Evolutionary conservation across 2,113 vertebrate species (phyloP).

Genomic region (Hepsetus odoe): DNA sequence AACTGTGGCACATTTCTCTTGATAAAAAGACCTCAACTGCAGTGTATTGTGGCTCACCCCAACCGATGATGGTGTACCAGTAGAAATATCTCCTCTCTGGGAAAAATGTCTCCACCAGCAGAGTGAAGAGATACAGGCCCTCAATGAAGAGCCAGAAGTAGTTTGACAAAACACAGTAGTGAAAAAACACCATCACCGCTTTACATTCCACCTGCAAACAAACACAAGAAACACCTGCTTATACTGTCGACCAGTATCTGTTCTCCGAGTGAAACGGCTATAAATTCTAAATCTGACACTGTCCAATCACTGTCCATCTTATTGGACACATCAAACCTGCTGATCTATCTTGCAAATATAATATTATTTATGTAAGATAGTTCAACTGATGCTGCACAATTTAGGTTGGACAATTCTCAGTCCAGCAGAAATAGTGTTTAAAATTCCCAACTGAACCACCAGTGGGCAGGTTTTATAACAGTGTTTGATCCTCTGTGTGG

Average conservation of each 20-base stretch:
- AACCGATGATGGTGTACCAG: slow-evolving; percentile 86
- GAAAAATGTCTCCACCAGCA: slow-evolving; percentile 97
- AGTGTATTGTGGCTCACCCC: slow-evolving; percentile 68
- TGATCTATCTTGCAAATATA: too few relatives aligned
- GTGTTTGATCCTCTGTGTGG: too few relatives aligned
- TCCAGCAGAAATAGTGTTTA: too few relatives aligned
- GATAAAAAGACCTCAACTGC: neutral
- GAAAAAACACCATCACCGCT: slow-evolving; percentile 96
- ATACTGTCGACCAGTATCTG: neutral
- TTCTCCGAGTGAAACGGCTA: neutral
- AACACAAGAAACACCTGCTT: neutral
- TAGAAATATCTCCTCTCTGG: slow-evolving; percentile 97
- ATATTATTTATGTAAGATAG: too few relatives aligned
- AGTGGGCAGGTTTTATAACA: too few relatives aligned
- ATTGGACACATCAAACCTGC: too few relatives aligned
- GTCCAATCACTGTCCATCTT: too few relatives aligned
- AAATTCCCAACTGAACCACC: too few relatives aligned
- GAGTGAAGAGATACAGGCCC: slow-evolving; percentile 94
- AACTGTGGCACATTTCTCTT: too few relatives aligned
- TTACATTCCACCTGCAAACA: slow-evolving; percentile 91
- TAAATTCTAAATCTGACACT: too few relatives aligned
- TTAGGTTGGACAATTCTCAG: too few relatives aligned
- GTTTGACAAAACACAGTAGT: slow-evolving; percentile 99
- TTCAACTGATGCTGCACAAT: too few relatives aligned
- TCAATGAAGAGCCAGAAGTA: slow-evolving; percentile 99